Conservation (phyloP, 2,113 vertebrate genomes). For the Xenopus borealis region DNA sequence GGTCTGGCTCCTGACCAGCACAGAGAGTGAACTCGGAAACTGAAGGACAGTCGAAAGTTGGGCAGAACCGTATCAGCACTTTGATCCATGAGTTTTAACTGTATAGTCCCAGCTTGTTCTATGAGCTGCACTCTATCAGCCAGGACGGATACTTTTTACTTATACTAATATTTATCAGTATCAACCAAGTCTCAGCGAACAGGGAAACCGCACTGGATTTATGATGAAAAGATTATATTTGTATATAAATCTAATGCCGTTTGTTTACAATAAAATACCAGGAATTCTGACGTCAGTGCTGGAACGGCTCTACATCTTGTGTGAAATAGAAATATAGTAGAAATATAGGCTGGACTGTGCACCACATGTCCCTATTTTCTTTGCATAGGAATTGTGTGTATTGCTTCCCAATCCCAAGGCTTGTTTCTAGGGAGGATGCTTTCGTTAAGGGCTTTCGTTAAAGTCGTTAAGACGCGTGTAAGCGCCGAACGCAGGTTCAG, state of each 20-base stretch:
- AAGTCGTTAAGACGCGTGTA: no score
- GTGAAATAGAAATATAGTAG: neutral
- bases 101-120: neutral
- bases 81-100: neutral
- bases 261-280: conserved; percentile 23
- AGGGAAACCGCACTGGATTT: conserved; percentile 9
- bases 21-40: conserved; percentile 13
- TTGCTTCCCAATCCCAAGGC: no score
- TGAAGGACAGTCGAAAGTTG: conserved; percentile 1
- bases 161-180: conserved; percentile 21
- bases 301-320: no score
- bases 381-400: no score
- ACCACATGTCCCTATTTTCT: no score
- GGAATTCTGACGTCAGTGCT: no score
- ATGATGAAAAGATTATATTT: conserved; percentile 5
- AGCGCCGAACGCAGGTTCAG: no score
- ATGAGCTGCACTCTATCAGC: neutral
- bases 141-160: neutral
- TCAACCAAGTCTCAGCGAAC: neutral
- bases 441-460: no score
- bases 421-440: no score
- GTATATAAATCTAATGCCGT: conserved; percentile 24
- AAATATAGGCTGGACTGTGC: neutral
- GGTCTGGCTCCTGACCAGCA: conserved; percentile 50
- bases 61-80: conserved; percentile 14